Conservation (phyloP, 2,888 invertebrate genomes). For the Orthonevra nobilis region DNA sequence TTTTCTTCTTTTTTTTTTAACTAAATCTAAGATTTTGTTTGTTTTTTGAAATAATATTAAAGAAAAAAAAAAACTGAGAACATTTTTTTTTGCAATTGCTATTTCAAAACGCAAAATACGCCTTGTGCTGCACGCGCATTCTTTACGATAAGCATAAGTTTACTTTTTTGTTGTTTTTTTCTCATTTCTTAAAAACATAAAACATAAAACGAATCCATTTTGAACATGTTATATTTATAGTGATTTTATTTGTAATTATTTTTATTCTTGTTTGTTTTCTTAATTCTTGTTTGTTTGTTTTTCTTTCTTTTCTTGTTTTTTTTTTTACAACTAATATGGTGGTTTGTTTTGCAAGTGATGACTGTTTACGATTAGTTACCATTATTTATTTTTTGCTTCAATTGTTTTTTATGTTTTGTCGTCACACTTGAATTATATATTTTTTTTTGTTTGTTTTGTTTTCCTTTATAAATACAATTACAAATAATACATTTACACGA, state of each 20-base stretch:
- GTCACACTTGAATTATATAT: slow-evolving; percentile 66
- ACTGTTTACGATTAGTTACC: slow-evolving; percentile 67
- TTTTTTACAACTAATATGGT: slow-evolving; percentile 68
- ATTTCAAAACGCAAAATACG: slow-evolving; percentile 40
- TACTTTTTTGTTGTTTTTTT: slow-evolving; percentile 31
- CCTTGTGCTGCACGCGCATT: slow-evolving; percentile 43
- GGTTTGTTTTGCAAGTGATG: slow-evolving; percentile 70
- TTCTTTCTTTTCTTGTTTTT: slow-evolving; percentile 14
- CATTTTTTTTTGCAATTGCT: slow-evolving; percentile 66
- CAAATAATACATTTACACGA: slow-evolving; percentile 70
- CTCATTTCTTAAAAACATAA: slow-evolving; percentile 61
- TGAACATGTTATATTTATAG: slow-evolving; percentile 65
- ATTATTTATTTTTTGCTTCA: slow-evolving; percentile 47
- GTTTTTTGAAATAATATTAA: slow-evolving; percentile 9
- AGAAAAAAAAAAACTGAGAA: slow-evolving; percentile 40
- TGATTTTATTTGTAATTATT: slow-evolving; percentile 42
- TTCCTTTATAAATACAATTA: slow-evolving; percentile 66
- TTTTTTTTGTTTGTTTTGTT: slow-evolving; percentile 26
- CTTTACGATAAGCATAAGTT: slow-evolving; percentile 49
- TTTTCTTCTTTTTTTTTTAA: slow-evolving; percentile 4
- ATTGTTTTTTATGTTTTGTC: no score
- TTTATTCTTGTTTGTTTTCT: slow-evolving; percentile 34
- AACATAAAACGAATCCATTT: slow-evolving; percentile 66
- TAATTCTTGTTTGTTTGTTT: slow-evolving; percentile 43
- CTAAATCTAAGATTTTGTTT: slow-evolving; percentile 25